These are phyloP conservation scores for Eugnorisma glareosa DNA, from an alignment of 2,888 invertebrate species.

Conservation along the genomic window DNA sequence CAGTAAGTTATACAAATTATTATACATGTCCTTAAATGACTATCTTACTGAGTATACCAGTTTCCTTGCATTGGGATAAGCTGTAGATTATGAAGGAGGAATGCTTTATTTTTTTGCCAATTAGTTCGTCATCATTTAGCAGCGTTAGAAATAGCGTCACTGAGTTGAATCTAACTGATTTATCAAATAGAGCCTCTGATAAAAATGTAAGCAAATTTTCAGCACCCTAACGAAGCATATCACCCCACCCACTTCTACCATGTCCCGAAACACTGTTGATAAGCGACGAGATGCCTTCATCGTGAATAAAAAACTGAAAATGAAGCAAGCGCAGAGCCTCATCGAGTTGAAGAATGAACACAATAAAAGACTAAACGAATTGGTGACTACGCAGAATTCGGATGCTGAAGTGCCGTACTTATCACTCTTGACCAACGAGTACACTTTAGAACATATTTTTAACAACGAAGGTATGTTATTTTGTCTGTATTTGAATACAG, in stretches of 20 bases:
- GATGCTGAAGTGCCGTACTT: constrained; percentile 87
- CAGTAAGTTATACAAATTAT: constrained; percentile 91
- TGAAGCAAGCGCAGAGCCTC: constrained; percentile 83
- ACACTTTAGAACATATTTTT: constrained; percentile 82
- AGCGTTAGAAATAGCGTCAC: background rate
- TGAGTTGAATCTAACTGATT: background rate
- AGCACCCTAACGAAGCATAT: constrained; percentile 94
- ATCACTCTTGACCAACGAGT: constrained; percentile 84
- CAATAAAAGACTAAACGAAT: constrained; percentile 78
- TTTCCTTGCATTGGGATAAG: background rate
- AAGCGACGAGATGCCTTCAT: constrained; percentile 84
- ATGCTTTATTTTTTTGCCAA: background rate
- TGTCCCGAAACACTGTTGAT: constrained; percentile 78
- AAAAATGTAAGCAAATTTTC: constrained; percentile 47
- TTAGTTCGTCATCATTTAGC: background rate
- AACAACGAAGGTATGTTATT: constrained; percentile 80
- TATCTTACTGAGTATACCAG: background rate
- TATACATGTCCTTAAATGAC: background rate
- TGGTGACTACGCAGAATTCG: constrained; percentile 81
- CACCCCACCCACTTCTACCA: constrained; percentile 90
- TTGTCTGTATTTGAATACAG: background rate
- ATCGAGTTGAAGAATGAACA: constrained; percentile 83
- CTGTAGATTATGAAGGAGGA: background rate
- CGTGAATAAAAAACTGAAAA: constrained; percentile 83
- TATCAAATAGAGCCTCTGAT: background rate